Base-by-base conservation (phyloP, 2,888 invertebrate species). In the Eledone cirrhosa region DNA sequence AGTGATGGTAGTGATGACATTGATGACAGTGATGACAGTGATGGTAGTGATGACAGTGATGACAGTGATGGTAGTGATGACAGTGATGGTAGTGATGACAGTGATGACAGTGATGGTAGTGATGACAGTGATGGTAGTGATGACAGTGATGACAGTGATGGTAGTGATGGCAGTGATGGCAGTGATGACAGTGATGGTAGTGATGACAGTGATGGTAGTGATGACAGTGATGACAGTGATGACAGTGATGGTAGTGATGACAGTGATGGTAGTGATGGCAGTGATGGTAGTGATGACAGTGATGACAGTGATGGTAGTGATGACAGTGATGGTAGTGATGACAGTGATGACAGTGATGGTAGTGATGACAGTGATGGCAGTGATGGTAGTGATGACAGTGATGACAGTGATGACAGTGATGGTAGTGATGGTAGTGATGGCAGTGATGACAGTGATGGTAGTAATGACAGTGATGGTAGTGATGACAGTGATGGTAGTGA, bases 251-350 rank as follows among this genome's bases (percentile, higher is more conserved):
- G n/a, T 24, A 27, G n/a, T 72, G 72, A 22, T 72, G 72, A 22
- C 29, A 14, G 13, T 53, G 63, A 24, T 72, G 77, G 5, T 27
- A 33, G 29, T 76, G 77, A 24, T 53, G 77, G 13, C 7, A 29
- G 27, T 77, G 77, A n/a, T 63, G 77, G 13, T 7, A 33, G n/a
- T 72, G 72, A n/a, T 59, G 59, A 16, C n/a, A 19, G n/a, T 59
- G 16, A 19, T 59, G 59, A 27, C 27, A 48, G 78, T 78, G 65
- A 67, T 78, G 65, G 76, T 48, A 78, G 78, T 78, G 24, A 41
- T 78, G 41, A 41, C 41, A 78, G 78, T 78, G 41, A 53, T 78
- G 65, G 76, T 48, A 78, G 78, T 41, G 65, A 67, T 78, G 41
- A 41, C 41, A 78, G 78, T 78, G 41, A 67, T 63, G 77, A 19